Conservation (phyloP, 2,113 vertebrate genomes). For the Cyphomyrus discorhynchus region DNA sequence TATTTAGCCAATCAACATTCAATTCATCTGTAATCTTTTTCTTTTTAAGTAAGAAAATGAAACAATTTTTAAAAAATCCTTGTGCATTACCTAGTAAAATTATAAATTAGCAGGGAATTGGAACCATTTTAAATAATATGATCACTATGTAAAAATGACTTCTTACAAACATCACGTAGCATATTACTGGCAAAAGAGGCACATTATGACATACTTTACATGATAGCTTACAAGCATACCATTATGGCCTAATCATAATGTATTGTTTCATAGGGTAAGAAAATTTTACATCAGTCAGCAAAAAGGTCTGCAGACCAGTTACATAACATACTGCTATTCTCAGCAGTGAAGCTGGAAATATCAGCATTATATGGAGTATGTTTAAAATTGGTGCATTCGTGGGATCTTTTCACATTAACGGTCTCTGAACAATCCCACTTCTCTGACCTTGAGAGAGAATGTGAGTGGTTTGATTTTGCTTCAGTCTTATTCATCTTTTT, state of each 20-base stretch:
- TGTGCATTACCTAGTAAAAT: background rate
- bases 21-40: background rate
- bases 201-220: background rate
- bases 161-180: background rate
- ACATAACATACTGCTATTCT: background rate
- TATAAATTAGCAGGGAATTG: background rate
- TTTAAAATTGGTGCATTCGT: background rate
- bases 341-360: slow-evolving; percentile 5
- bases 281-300: slow-evolving; percentile 20
- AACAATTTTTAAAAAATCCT: background rate
- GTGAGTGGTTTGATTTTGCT: background rate
- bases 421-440: background rate
- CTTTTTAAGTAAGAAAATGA: background rate
- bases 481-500: background rate
- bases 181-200: background rate
- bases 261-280: background rate
- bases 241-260: background rate
- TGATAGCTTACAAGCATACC: background rate
- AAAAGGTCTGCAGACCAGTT: slow-evolving; percentile 70
- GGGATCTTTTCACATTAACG: background rate
- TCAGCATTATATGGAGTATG: background rate
- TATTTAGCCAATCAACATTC: background rate
- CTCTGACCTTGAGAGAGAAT: background rate
- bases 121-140: background rate
- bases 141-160: background rate